These are phyloP conservation scores for Leucoptera coffeella DNA, from an alignment of 2,888 invertebrate species.

Conservation along the genomic window DNA sequence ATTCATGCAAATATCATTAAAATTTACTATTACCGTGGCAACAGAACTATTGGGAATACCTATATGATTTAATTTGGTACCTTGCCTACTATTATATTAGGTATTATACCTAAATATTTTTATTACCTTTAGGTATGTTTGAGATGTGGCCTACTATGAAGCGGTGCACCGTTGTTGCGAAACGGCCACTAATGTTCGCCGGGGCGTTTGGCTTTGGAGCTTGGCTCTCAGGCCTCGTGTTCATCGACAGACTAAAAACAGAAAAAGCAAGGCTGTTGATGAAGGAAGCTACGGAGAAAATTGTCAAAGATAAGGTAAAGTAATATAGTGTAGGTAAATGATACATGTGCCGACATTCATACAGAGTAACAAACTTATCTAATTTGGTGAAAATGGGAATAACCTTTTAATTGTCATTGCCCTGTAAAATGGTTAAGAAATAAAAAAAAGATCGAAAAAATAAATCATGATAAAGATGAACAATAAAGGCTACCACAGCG, in stretches of 20 bases:
- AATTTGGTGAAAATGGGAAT: too few relatives aligned
- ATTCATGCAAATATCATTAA: slow-evolving; percentile 1
- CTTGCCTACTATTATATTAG: slow-evolving; percentile 2
- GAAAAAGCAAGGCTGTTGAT: slow-evolving; percentile 70
- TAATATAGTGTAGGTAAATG: too few relatives aligned
- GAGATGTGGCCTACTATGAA: slow-evolving; percentile 87
- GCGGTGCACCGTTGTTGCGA: slow-evolving; percentile 83
- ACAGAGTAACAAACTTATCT: too few relatives aligned
- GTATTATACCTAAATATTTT: slow-evolving; percentile 1
- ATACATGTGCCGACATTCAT: too few relatives aligned
- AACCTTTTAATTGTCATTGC: too few relatives aligned
- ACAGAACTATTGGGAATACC: too few relatives aligned
- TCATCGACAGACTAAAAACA: slow-evolving; percentile 79
- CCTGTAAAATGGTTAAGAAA: too few relatives aligned
- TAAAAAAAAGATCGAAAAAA: too few relatives aligned
- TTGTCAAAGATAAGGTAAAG: slow-evolving; percentile 64
- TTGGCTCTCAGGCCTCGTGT: slow-evolving; percentile 82
- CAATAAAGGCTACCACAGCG: too few relatives aligned
- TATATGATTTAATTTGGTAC: too few relatives aligned
- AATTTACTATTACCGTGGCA: too few relatives aligned
- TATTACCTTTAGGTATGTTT: slow-evolving; percentile 63
- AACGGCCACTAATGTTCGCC: slow-evolving; percentile 77
- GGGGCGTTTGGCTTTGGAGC: slow-evolving; percentile 86
- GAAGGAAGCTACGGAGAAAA: slow-evolving; percentile 62
- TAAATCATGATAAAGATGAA: too few relatives aligned